Conservation (phyloP, 1,140 invertebrate species). For the Mylabris phalerata region DNA sequence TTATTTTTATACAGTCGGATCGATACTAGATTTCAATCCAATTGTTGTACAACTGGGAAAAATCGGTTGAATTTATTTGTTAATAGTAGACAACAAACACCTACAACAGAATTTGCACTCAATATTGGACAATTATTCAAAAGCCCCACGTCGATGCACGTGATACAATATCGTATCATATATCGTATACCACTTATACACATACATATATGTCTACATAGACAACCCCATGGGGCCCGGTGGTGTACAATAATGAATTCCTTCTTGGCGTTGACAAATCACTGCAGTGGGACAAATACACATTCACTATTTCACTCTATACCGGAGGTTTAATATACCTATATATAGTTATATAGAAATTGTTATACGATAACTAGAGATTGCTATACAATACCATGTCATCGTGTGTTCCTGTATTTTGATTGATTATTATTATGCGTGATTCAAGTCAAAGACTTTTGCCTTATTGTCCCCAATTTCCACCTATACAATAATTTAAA, state of each 20-base stretch:
- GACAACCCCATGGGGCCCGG: conserved; percentile 11
- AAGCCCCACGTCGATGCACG: conserved; percentile 5
- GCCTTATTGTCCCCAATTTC: no score
- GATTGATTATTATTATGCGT: conserved; percentile 15
- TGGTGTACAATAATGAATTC: conserved; percentile 28
- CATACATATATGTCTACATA: no score
- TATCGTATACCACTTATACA: conserved; percentile 8
- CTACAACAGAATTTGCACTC: neutral
- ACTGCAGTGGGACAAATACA: conserved; percentile 30
- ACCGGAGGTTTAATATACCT: conserved; percentile 9
- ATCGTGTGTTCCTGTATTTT: conserved; percentile 11
- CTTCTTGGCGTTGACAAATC: conserved; percentile 33
- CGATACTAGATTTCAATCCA: no score
- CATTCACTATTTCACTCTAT: conserved; percentile 15
- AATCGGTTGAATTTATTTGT: no score
- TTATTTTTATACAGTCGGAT: no score
- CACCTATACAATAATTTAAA: no score
- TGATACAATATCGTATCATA: conserved; percentile 22
- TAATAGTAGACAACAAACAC: no score
- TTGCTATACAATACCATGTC: conserved; percentile 12
- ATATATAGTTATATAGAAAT: neutral
- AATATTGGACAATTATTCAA: conserved; percentile 17
- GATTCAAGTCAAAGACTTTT: neutral
- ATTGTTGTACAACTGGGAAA: no score
- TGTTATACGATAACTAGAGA: neutral